phyloP scores from a whole-genome alignment of 2,888 invertebrate genomes.

The Eupeodes luniger region DNA sequence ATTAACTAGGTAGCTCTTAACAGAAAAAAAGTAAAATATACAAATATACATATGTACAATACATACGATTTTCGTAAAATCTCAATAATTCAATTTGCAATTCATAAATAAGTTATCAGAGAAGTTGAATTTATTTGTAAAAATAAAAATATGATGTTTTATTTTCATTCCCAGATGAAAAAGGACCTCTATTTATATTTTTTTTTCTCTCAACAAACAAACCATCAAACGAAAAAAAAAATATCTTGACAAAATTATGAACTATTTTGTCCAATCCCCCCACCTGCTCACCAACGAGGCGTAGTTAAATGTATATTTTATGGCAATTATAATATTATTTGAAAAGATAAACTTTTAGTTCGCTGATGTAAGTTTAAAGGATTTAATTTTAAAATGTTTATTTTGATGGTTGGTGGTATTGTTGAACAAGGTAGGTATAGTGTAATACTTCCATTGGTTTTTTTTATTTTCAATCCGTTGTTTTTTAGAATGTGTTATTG shows the following conservation, averaged over 20 bases:
- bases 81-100: not conserved
- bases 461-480: not conserved
- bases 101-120: not conserved
- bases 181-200: too few species aligned
- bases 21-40: not conserved
- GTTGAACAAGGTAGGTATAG: not conserved
- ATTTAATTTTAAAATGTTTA: constrained; percentile 9
- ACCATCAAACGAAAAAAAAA: not conserved
- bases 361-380: not conserved
- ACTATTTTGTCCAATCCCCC: not conserved
- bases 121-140: not conserved
- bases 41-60: not conserved
- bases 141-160: not conserved
- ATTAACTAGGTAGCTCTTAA: not conserved
- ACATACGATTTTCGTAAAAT: not conserved
- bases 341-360: constrained; percentile 2
- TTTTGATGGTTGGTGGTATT: not conserved
- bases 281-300: too few species aligned
- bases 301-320: not conserved
- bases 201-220: not conserved
- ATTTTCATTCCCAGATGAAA: too few species aligned
- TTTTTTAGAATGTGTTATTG: too few species aligned
- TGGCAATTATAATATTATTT: constrained; percentile 2
- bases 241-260: not conserved
- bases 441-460: not conserved